Evolutionary conservation across 2,797 vertebrate species (phyloP).

Genomic region (Xiphorhynchus erythropygius): DNA sequence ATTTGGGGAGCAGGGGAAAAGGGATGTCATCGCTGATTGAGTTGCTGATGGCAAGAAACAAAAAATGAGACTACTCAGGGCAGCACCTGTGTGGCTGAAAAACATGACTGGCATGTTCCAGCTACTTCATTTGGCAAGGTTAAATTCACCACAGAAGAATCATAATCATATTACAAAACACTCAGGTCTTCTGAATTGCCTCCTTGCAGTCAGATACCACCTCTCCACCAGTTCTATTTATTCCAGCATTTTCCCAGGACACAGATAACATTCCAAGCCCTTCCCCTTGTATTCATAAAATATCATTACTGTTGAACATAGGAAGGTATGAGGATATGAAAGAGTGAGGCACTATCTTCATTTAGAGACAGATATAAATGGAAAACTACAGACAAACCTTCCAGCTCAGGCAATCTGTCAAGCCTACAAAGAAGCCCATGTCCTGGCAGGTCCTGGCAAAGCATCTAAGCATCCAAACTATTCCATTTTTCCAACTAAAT

Average conservation of each 20-base stretch:
- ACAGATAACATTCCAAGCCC: neutral
- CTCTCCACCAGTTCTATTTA: neutral
- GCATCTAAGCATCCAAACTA: neutral
- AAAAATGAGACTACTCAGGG: slow-evolving; percentile 27
- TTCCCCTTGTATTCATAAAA: neutral
- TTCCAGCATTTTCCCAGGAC: neutral
- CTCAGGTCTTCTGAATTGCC: neutral
- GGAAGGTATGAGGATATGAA: neutral
- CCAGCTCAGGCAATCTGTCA: neutral
- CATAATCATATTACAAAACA: slow-evolving; percentile 1
- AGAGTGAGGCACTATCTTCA: neutral
- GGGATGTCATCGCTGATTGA: slow-evolving; percentile 22
- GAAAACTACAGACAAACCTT: slow-evolving; percentile 22
- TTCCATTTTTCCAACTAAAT: neutral
- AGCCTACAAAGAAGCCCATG: neutral
- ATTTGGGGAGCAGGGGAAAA: slow-evolving; percentile 8
- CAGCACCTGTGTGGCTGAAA: slow-evolving; percentile 45
- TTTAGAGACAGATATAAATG: neutral
- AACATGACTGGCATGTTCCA: slow-evolving; percentile 42
- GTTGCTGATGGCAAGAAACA: slow-evolving; percentile 50
- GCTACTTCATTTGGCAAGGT: slow-evolving; percentile 50
- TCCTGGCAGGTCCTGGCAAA: slow-evolving; percentile 31
- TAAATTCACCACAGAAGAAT: slow-evolving; percentile 16
- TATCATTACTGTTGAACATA: neutral
- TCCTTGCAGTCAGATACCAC: neutral